Conservation (phyloP, 2,797 vertebrate genomes). For the Sebastiscus tertius region DNA sequence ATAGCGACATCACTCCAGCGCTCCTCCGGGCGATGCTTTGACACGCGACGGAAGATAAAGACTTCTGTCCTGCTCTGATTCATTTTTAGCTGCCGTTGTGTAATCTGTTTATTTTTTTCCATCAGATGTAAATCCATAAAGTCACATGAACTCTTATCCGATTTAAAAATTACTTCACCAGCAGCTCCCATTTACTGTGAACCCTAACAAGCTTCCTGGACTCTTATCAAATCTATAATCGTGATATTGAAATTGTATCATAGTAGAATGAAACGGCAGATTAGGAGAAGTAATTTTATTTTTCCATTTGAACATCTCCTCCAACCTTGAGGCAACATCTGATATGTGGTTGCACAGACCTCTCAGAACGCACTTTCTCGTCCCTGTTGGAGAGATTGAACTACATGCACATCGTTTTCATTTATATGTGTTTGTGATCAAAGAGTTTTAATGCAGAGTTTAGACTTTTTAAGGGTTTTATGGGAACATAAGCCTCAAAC, state of each 20-base stretch:
- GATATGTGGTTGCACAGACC: neutral
- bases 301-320: slow-evolving; percentile 14
- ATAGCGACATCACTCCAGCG: slow-evolving; percentile 28
- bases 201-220: slow-evolving; percentile 2
- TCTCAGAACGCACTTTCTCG: neutral
- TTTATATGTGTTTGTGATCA: neutral
- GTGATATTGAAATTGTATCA: slow-evolving; percentile 25
- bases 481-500: neutral
- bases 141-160: slow-evolving; percentile 56
- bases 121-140: slow-evolving; percentile 40
- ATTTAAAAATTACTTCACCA: slow-evolving; percentile 11
- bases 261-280: slow-evolving; percentile 23
- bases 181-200: neutral
- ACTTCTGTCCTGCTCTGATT: slow-evolving; percentile 27
- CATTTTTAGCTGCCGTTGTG: slow-evolving; percentile 26
- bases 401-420: neutral
- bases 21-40: slow-evolving; percentile 22
- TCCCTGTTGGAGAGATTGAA: neutral
- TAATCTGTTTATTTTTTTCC: slow-evolving; percentile 54
- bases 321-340: slow-evolving; percentile 19
- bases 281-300: slow-evolving; percentile 22
- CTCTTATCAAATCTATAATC: slow-evolving; percentile 34
- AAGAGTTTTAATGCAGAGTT: neutral
- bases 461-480: neutral
- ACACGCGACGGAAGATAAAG: slow-evolving; percentile 49